Evolutionary conservation across 2,888 invertebrate species (phyloP).

Genomic region (Mactromeris polynyma): DNA sequence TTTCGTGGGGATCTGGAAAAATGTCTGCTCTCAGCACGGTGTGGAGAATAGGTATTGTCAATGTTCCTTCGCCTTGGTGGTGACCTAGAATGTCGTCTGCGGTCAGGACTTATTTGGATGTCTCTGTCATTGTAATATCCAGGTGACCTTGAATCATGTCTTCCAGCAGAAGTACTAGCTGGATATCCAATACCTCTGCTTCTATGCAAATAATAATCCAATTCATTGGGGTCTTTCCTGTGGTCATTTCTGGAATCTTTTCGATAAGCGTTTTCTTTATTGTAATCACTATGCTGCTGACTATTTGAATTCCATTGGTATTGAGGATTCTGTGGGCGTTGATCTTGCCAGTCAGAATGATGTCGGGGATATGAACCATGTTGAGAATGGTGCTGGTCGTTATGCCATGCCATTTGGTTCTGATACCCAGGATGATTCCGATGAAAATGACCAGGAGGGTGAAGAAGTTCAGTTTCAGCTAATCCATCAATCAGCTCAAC

Average conservation of each 20-base stretch:
- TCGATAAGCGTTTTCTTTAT: conserved; percentile 22
- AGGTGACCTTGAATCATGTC: neutral
- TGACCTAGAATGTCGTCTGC: conserved; percentile 4
- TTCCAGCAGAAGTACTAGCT: neutral
- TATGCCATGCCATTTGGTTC: neutral
- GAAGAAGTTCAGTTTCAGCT: conserved; percentile 26
- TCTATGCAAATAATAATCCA: neutral
- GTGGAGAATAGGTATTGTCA: neutral
- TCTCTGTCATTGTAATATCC: neutral
- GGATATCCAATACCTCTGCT: neutral
- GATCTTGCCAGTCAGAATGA: conserved; percentile 1
- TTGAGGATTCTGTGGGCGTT: neutral
- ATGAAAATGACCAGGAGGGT: neutral
- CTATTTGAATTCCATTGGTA: neutral
- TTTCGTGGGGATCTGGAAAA: neutral
- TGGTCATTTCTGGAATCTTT: neutral
- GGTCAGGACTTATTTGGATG: neutral
- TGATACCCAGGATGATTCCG: neutral
- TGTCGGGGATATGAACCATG: neutral
- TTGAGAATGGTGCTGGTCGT: neutral
- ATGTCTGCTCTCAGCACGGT: neutral
- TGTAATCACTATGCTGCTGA: neutral
- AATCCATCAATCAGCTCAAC: conserved; percentile 22
- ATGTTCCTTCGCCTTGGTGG: neutral
- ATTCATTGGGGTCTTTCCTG: neutral